A percentile compares a stretch with the other conserved stretches of the same genome.
These are phyloP conservation scores for Nemotelus nigrinus DNA, from an alignment of 2,888 invertebrate species.

Conservation along the genomic window DNA sequence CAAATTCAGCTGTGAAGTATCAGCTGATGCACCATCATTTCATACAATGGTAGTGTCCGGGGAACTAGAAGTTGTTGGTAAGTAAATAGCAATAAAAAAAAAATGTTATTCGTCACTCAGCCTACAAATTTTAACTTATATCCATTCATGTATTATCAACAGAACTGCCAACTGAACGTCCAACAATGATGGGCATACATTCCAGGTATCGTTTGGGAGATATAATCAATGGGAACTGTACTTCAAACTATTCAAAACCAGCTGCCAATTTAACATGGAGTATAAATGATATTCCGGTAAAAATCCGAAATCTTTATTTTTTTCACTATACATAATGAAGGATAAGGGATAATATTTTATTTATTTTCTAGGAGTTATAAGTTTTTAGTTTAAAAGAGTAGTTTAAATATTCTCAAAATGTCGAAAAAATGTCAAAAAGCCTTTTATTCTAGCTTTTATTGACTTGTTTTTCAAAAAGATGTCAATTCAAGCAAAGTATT, in stretches of 20 bases:
- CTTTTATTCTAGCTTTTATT: too few relatives aligned
- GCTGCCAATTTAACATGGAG: slow-evolving; percentile 66
- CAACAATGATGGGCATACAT: slow-evolving; percentile 63
- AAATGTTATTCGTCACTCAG: background rate
- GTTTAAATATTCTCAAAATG: too few relatives aligned
- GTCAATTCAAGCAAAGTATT: too few relatives aligned
- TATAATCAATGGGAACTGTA: slow-evolving; percentile 63
- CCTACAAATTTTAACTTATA: background rate
- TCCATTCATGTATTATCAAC: slow-evolving; percentile 47
- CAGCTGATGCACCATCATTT: slow-evolving; percentile 52
- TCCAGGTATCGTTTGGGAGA: slow-evolving; percentile 63
- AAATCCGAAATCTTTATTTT: slow-evolving; percentile 6
- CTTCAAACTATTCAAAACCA: slow-evolving; percentile 64
- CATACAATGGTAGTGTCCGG: slow-evolving; percentile 52
- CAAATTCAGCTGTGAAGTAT: slow-evolving; percentile 52
- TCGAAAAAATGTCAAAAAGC: too few relatives aligned
- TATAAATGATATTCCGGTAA: slow-evolving; percentile 60
- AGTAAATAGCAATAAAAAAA: slow-evolving; percentile 19
- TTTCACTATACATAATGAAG: background rate
- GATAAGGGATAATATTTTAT: too few relatives aligned
- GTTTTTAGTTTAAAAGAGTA: too few relatives aligned
- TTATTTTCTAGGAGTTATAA: too few relatives aligned
- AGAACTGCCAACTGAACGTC: slow-evolving; percentile 63
- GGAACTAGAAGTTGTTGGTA: slow-evolving; percentile 52
- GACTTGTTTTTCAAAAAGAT: too few relatives aligned